phyloP scores from a whole-genome alignment of 2,113 vertebrate genomes.

The Ursus arctos region DNA sequence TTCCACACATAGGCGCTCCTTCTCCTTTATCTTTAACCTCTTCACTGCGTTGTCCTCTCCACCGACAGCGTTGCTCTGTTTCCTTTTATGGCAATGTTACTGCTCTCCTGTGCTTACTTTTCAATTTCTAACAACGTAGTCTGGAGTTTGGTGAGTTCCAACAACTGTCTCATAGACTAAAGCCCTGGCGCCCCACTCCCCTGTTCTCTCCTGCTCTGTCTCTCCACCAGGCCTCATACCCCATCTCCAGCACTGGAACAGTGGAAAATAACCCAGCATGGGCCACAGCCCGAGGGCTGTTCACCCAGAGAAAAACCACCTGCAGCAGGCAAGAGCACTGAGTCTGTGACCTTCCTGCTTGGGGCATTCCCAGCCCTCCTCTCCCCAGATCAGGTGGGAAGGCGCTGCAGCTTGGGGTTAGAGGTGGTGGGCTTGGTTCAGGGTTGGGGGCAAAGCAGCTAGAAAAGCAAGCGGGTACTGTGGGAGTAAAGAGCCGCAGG shows the following conservation, averaged over 20 bases:
- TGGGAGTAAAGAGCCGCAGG: not conserved
- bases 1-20: accelerated
- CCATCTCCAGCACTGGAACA: no score
- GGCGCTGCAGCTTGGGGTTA: not conserved
- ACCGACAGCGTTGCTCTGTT: not conserved
- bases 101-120: not conserved
- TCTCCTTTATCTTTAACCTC: not conserved
- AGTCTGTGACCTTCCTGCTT: not conserved
- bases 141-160: not conserved
- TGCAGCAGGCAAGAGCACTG: not conserved
- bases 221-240: accelerated
- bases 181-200: accelerated
- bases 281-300: not conserved
- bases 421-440: not conserved
- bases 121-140: not conserved
- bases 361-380: not conserved
- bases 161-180: not conserved
- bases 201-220: accelerated
- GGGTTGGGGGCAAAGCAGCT: not conserved
- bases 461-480: not conserved
- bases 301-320: no score
- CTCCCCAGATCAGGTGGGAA: not conserved
- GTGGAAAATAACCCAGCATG: not conserved
- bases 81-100: accelerated
- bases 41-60: not conserved